Evolutionary conservation across 1,140 invertebrate species (phyloP).

Genomic region (Pararge aegeria): DNA sequence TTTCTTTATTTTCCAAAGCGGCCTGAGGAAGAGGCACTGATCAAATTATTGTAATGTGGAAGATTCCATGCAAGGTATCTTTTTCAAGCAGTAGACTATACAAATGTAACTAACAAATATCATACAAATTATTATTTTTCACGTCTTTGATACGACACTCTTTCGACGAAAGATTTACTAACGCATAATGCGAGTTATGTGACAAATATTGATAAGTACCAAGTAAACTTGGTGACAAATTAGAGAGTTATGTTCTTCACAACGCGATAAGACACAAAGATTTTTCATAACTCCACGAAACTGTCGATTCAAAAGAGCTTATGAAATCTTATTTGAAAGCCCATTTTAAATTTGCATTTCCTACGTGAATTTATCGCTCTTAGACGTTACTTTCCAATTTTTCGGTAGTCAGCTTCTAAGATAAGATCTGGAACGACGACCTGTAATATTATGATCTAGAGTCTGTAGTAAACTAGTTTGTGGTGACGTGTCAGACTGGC

Average conservation of each 20-base stretch:
- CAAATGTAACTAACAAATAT: too few species aligned
- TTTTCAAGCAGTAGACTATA: too few species aligned
- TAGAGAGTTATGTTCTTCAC: neutral
- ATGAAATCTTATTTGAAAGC: neutral
- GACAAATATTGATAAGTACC: too few species aligned
- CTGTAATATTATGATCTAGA: neutral
- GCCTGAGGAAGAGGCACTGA: too few species aligned
- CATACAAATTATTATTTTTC: too few species aligned
- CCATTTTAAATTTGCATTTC: neutral
- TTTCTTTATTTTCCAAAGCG: too few species aligned
- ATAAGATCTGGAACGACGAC: neutral
- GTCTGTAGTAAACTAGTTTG: conserved; percentile 4
- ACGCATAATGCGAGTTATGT: too few species aligned
- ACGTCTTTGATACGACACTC: too few species aligned
- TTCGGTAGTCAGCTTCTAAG: conserved; percentile 3
- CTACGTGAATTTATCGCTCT: neutral
- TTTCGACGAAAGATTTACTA: too few species aligned
- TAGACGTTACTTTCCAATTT: neutral
- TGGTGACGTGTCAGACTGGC: neutral
- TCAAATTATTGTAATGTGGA: too few species aligned
- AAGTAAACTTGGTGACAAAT: too few species aligned
- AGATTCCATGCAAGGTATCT: too few species aligned
- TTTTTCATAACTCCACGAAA: neutral
- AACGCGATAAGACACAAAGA: neutral
- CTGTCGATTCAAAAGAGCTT: neutral